Percentiles rank a stretch among this genome's conserved stretches.
phyloP scores from a whole-genome alignment of 2,888 invertebrate genomes.

The Luffia ferchaultella region DNA sequence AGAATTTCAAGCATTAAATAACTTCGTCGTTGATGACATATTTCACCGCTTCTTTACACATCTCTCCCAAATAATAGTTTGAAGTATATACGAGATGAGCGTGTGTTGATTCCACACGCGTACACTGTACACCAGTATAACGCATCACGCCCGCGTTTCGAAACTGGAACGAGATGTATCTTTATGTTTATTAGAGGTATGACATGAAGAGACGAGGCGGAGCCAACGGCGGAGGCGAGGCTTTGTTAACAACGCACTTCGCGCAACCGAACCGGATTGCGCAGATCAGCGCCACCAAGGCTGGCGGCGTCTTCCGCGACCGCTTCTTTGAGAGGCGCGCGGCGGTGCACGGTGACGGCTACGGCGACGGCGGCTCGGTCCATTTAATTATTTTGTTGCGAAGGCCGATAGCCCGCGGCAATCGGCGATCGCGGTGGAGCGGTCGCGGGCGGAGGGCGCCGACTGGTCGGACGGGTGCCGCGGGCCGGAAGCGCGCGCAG shows the following conservation, averaged over 20 bases:
- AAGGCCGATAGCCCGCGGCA: slow-evolving; percentile 62
- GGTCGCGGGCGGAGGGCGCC: slow-evolving; percentile 53
- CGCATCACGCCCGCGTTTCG: too few species aligned
- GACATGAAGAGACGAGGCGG: neutral
- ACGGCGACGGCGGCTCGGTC: slow-evolving; percentile 36
- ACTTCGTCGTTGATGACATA: too few species aligned
- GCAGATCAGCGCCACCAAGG: slow-evolving; percentile 61
- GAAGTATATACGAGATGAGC: too few species aligned
- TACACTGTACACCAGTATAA: too few species aligned
- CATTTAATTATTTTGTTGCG: slow-evolving; percentile 59
- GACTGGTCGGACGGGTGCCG: slow-evolving; percentile 60
- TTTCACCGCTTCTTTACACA: too few species aligned
- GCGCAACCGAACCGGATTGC: slow-evolving; percentile 57
- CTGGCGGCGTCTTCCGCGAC: slow-evolving; percentile 57
- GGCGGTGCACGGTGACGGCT: slow-evolving; percentile 24
- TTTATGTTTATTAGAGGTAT: neutral
- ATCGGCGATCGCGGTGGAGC: slow-evolving; percentile 59
- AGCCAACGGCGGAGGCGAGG: neutral
- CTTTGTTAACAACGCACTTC: slow-evolving; percentile 40
- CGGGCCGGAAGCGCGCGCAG: slow-evolving; percentile 52
- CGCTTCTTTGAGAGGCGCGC: slow-evolving; percentile 47
- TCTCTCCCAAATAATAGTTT: too few species aligned
- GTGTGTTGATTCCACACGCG: too few species aligned
- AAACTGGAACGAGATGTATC: neutral
- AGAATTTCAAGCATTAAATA: too few species aligned